These are phyloP conservation scores for Hydrochoerus hydrochaeris DNA, from an alignment of 2,113 vertebrate genomes.

Conservation along the genomic window DNA sequence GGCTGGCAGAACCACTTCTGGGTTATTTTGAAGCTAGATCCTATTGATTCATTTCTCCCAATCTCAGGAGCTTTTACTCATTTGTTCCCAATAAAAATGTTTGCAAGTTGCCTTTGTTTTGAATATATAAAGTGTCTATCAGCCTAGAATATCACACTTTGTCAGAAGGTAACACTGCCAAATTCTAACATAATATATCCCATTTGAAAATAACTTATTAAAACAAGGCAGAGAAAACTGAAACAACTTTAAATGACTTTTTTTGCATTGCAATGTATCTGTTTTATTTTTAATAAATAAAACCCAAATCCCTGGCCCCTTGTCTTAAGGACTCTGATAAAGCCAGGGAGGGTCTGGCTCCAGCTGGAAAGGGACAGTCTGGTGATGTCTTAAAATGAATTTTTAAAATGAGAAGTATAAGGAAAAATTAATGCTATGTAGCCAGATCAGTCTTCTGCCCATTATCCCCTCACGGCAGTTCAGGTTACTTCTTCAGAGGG, in stretches of 20 bases:
- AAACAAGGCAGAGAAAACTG: not conserved
- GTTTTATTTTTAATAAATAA: conserved; percentile 80
- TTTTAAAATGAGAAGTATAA: not conserved
- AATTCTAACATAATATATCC: not conserved
- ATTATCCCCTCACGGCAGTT: too few species aligned
- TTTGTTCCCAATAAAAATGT: not conserved
- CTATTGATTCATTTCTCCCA: not conserved
- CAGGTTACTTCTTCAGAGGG: too few species aligned
- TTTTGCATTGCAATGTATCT: conserved; percentile 76
- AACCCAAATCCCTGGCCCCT: conserved; percentile 45
- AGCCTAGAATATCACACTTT: not conserved
- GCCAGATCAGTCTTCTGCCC: too few species aligned
- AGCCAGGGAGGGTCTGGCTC: not conserved
- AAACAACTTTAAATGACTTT: not conserved
- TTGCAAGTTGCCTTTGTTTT: not conserved
- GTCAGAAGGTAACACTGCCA: not conserved
- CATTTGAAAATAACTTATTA: conserved; percentile 41
- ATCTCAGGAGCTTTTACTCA: too few species aligned
- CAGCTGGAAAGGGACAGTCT: not conserved
- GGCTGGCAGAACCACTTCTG: not conserved
- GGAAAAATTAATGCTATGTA: not conserved
- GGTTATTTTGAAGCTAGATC: not conserved
- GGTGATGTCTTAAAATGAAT: not conserved
- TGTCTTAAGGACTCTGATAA: not conserved
- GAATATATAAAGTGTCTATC: not conserved